phyloP scores from a whole-genome alignment of 2,113 vertebrate genomes.

The Symphodus melops region DNA sequence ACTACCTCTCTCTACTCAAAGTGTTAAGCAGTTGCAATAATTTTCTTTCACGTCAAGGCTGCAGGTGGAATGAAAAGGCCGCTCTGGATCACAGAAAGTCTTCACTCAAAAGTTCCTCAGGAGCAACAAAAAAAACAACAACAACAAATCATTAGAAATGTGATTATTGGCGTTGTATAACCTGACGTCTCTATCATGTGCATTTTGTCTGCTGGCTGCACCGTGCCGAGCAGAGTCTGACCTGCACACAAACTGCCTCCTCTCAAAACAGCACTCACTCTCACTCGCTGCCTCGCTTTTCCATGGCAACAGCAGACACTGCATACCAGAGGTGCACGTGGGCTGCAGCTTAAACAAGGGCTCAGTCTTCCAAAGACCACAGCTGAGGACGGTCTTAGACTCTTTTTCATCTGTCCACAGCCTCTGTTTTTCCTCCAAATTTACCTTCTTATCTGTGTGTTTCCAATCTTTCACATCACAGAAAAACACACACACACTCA shows the following conservation, averaged over 20 bases:
- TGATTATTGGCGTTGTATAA: constrained; percentile 25
- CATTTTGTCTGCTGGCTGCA: constrained; percentile 43
- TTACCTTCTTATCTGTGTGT: constrained; percentile 39
- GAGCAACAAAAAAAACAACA: constrained; percentile 16
- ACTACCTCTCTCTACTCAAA: not conserved
- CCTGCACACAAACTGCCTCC: constrained; percentile 64
- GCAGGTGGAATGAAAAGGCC: constrained; percentile 23
- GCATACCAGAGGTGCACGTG: constrained; percentile 82
- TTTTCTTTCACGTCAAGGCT: constrained; percentile 32
- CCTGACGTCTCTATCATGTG: constrained; percentile 31
- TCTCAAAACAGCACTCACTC: constrained; percentile 52
- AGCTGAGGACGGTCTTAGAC: constrained; percentile 45
- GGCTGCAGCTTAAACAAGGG: constrained; percentile 79
- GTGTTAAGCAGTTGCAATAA: not conserved
- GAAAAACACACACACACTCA: not conserved
- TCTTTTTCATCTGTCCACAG: not conserved
- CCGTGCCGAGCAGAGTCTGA: constrained; percentile 52
- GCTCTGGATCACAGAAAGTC: not conserved
- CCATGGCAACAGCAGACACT: constrained; percentile 82
- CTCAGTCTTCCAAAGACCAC: constrained; percentile 69
- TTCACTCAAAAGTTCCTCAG: not conserved
- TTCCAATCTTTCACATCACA: constrained; percentile 9
- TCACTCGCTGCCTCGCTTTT: constrained; percentile 68
- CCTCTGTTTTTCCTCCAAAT: constrained; percentile 10
- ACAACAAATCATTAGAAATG: not conserved